phyloP scores from a whole-genome alignment of 2,888 invertebrate species.

The Toxonevra muliebris region DNA sequence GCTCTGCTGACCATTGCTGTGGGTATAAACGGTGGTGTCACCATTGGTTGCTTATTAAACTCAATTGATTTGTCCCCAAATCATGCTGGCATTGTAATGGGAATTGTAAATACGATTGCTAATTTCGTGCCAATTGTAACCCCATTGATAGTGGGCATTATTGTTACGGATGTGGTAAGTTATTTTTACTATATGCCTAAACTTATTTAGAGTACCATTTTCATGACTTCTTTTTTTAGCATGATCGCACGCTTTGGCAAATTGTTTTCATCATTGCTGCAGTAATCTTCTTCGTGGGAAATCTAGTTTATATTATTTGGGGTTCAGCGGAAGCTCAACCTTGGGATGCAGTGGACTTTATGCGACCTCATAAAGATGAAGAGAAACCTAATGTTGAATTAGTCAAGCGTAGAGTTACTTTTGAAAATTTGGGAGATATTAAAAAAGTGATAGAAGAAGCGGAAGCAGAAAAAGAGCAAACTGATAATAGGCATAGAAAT shows the following conservation, averaged over 20 bases:
- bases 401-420: not conserved
- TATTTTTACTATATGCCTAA: no score
- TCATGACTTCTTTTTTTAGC: slow-evolving; percentile 37
- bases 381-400: slow-evolving; percentile 68
- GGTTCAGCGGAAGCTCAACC: slow-evolving; percentile 72
- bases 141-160: slow-evolving; percentile 68
- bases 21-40: slow-evolving; percentile 64
- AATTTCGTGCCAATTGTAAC: slow-evolving; percentile 71
- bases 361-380: slow-evolving; percentile 64
- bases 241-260: slow-evolving; percentile 73
- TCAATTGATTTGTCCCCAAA: slow-evolving; percentile 73
- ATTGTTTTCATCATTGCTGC: slow-evolving; percentile 77
- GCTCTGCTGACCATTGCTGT: slow-evolving; percentile 69
- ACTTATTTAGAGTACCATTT: slow-evolving; percentile 67
- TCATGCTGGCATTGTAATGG: slow-evolving; percentile 73
- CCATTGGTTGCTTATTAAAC: slow-evolving; percentile 66
- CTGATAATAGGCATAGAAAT: no score
- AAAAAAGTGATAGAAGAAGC: not conserved
- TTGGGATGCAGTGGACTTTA: slow-evolving; percentile 74
- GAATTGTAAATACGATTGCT: slow-evolving; percentile 70
- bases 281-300: slow-evolving; percentile 74
- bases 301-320: slow-evolving; percentile 75
- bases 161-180: slow-evolving; percentile 61
- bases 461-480: not conserved
- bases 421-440: not conserved